Evolutionary conservation across 2,113 vertebrate species (phyloP).

Genomic region (Petromus typicus): DNA sequence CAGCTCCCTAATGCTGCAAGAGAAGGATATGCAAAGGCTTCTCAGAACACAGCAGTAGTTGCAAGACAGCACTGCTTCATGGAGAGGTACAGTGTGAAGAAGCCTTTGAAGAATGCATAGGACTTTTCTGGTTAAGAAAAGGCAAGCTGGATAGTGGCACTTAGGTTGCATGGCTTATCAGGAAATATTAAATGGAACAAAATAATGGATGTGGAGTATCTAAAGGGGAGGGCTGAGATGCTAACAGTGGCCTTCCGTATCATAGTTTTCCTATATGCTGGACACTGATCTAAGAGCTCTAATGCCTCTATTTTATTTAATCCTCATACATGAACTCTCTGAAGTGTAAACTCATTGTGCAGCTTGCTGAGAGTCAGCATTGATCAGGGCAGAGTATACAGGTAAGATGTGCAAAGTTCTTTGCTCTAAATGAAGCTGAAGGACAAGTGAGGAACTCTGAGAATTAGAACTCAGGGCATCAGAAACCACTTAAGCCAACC

Average conservation of each 20-base stretch:
- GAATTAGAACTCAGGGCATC: neutral
- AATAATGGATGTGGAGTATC: no score
- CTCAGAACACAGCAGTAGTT: neutral
- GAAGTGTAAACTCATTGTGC: neutral
- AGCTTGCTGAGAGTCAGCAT: neutral
- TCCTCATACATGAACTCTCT: neutral
- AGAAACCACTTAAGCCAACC: neutral
- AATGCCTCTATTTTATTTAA: neutral
- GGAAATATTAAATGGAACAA: neutral
- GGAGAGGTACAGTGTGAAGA: neutral
- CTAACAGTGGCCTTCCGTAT: neutral
- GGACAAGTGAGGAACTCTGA: neutral
- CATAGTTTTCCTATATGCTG: neutral
- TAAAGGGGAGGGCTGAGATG: neutral
- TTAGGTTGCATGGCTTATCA: neutral
- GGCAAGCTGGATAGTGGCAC: neutral
- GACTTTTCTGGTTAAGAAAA: neutral
- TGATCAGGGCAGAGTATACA: neutral
- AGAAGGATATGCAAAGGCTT: neutral
- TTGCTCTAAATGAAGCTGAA: fast-evolving
- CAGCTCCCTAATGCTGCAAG: no score
- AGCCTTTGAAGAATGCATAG: neutral
- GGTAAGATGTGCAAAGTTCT: neutral
- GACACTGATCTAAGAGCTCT: neutral
- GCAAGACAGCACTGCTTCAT: neutral